A percentile compares a stretch with the other conserved stretches of the same genome.
Conservation (phyloP, 2,888 invertebrate genomes). For the Unio pictorum region DNA sequence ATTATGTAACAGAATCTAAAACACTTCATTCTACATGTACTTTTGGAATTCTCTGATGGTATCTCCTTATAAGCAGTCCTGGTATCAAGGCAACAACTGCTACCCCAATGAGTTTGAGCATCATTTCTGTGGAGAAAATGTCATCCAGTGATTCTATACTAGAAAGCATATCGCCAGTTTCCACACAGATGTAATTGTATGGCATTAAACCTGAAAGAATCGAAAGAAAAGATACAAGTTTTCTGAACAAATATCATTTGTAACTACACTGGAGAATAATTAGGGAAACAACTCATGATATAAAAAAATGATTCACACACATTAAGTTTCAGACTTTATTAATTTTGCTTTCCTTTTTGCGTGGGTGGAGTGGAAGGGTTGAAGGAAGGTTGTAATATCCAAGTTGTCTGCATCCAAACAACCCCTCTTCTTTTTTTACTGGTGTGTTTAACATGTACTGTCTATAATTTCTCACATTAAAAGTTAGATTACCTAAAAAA, state of each 20-base stretch:
- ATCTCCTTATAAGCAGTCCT: constrained; percentile 56
- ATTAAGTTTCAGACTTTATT: not conserved
- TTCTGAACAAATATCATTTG: not conserved
- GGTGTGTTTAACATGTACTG: too few relatives aligned
- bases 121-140: constrained; percentile 70
- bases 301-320: not conserved
- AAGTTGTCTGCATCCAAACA: too few relatives aligned
- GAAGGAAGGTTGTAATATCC: too few relatives aligned
- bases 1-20: too few relatives aligned
- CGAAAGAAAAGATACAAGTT: not conserved
- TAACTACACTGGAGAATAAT: not conserved
- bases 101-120: constrained; percentile 67
- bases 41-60: not conserved
- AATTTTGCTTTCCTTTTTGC: not conserved
- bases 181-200: constrained; percentile 77
- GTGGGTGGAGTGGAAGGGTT: too few relatives aligned
- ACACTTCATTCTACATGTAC: too few relatives aligned
- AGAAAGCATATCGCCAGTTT: constrained; percentile 76
- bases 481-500: too few relatives aligned
- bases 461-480: too few relatives aligned
- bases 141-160: constrained; percentile 73
- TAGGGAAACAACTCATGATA: too few relatives aligned
- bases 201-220: constrained; percentile 75
- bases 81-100: constrained; percentile 69
- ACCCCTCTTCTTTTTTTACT: too few relatives aligned